A percentile compares a stretch with the other conserved stretches of the same genome.
Conservation (phyloP, 1,140 invertebrate species). For the Steinernema feltiae region DNA sequence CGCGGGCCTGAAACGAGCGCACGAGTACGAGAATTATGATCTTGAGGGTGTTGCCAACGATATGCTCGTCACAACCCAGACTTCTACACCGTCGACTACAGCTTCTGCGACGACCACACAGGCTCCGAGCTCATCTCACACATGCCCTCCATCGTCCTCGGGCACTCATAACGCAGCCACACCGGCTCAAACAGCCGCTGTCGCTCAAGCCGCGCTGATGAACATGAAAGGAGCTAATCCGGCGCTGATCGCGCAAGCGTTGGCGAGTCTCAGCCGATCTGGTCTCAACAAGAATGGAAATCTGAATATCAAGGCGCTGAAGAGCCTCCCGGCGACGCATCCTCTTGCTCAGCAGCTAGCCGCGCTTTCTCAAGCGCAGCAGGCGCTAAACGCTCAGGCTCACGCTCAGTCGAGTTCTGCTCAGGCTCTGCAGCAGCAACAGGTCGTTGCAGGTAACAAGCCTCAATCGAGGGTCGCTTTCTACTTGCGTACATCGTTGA, state of each 20-base stretch:
- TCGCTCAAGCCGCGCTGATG: constrained; percentile 9
- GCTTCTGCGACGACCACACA: neutral
- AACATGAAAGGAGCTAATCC: neutral
- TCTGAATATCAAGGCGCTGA: neutral
- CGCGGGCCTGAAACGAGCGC: constrained; percentile 75
- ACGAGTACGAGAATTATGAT: constrained; percentile 38
- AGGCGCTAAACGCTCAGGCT: neutral
- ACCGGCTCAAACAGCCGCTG: constrained; percentile 8
- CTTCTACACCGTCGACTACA: neutral
- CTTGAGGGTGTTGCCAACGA: neutral
- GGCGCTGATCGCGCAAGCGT: neutral
- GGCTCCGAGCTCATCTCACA: neutral
- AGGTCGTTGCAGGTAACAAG: neutral
- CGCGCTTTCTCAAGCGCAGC: neutral
- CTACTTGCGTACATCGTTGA: constrained; percentile 21
- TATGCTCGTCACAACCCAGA: neutral
- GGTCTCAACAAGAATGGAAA: neutral
- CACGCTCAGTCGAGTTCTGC: neutral
- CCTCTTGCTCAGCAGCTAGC: constrained; percentile 13
- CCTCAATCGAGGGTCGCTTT: constrained; percentile 10
- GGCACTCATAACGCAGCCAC: neutral
- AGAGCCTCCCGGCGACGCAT: constrained; percentile 15
- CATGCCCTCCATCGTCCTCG: constrained; percentile 16
- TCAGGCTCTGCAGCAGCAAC: neutral
- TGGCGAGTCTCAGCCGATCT: neutral